Conservation (phyloP, 2,888 invertebrate species). For the Andrena fulva region DNA sequence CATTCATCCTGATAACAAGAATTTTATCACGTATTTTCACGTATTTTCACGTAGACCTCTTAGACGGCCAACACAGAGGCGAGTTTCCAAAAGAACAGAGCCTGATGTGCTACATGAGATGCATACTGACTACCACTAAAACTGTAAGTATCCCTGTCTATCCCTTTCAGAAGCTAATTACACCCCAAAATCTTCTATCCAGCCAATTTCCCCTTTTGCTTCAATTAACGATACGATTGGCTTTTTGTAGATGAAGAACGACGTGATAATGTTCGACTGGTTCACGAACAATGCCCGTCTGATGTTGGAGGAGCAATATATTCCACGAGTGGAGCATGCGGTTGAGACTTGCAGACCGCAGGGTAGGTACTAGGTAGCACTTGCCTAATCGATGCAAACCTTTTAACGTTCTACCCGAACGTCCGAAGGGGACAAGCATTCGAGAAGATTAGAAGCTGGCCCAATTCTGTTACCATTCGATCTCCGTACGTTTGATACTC, state of each 20-base stretch:
- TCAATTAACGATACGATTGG: background rate
- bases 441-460: background rate
- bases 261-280: slow-evolving; percentile 85
- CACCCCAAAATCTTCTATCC: too few relatives aligned
- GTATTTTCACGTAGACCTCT: slow-evolving; percentile 51
- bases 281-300: slow-evolving; percentile 85
- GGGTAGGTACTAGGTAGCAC: slow-evolving; percentile 69
- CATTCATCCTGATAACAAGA: background rate
- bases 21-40: background rate
- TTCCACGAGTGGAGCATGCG: slow-evolving; percentile 56
- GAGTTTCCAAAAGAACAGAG: slow-evolving; percentile 64
- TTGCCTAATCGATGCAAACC: background rate
- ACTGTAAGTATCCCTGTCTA: slow-evolving; percentile 81
- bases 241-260: slow-evolving; percentile 85
- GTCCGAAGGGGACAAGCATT: background rate
- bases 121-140: slow-evolving; percentile 86
- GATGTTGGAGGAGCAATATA: slow-evolving; percentile 68
- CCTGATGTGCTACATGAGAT: slow-evolving; percentile 86
- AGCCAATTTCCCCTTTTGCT: too few relatives aligned
- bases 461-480: too few relatives aligned
- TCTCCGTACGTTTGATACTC: too few relatives aligned
- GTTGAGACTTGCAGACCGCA: slow-evolving; percentile 54
- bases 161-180: background rate
- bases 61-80: slow-evolving; percentile 63
- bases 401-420: background rate